These are phyloP conservation scores for Silurus aristotelis DNA, from an alignment of 2,797 vertebrate species.

Conservation along the genomic window DNA sequence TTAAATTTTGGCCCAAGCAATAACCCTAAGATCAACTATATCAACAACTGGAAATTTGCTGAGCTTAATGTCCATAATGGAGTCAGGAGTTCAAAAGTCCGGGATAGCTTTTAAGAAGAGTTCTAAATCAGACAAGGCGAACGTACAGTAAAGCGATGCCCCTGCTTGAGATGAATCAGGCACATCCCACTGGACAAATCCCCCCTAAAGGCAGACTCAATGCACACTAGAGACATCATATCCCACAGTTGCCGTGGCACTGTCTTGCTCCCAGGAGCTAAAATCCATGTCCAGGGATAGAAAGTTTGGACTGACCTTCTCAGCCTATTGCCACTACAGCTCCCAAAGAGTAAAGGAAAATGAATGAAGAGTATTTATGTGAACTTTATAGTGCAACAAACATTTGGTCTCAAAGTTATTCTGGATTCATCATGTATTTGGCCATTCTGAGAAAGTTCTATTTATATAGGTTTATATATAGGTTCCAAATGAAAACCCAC, in stretches of 20 bases:
- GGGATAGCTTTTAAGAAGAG: not conserved
- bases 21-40: not conserved
- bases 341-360: not conserved
- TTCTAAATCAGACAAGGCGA: not conserved
- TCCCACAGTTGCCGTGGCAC: not conserved
- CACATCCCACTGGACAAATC: not conserved
- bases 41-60: not conserved
- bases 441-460: not conserved
- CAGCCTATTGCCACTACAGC: not conserved
- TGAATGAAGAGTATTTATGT: not conserved
- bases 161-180: not conserved
- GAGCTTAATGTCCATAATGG: not conserved
- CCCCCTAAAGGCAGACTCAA: not conserved
- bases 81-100: not conserved
- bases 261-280: not conserved
- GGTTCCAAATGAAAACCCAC: too few species aligned
- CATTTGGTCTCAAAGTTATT: not conserved
- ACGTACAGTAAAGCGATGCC: not conserved
- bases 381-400: not conserved
- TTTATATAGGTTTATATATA: too few species aligned
- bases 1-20: not conserved
- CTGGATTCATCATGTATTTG: not conserved
- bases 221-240: not conserved
- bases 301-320: conserved; percentile 5
- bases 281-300: not conserved